phyloP scores from a whole-genome alignment of 2,888 invertebrate species.

The Pyrochroa serraticornis region DNA sequence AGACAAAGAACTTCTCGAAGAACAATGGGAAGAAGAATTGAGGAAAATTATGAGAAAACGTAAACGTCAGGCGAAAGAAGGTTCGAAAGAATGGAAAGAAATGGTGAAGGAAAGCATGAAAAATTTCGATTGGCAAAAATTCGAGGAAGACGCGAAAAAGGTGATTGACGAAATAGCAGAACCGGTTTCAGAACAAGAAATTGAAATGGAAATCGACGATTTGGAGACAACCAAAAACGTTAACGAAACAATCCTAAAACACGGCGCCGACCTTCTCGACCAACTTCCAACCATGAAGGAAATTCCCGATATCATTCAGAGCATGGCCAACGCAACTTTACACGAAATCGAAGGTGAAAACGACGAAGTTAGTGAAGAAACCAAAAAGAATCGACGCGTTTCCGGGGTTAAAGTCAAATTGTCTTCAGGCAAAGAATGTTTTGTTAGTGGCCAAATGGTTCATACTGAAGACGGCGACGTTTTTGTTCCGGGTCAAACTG shows the following conservation, averaged over 20 bases:
- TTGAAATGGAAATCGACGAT: conserved; percentile 62
- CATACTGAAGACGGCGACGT: conserved; percentile 72
- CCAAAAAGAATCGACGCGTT: conserved; percentile 38
- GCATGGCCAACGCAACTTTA: conserved; percentile 65
- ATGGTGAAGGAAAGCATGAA: conserved; percentile 69
- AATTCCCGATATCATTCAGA: conserved; percentile 68
- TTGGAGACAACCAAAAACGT: conserved; percentile 67
- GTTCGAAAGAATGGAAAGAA: conserved; percentile 63
- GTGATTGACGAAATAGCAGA: conserved; percentile 58
- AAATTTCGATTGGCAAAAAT: conserved; percentile 69
- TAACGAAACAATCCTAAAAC: conserved; percentile 64
- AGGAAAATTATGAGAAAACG: conserved; percentile 51
- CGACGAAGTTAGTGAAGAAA: conserved; percentile 31
- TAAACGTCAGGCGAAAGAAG: conserved; percentile 54
- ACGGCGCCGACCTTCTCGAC: conserved; percentile 60
- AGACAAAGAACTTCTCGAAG: conserved; percentile 74
- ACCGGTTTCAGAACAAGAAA: conserved; percentile 47
- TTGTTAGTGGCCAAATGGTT: conserved; percentile 74
- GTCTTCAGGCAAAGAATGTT: conserved; percentile 71
- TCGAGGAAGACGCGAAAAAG: conserved; percentile 65
- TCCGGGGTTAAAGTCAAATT: conserved; percentile 58
- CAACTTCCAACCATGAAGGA: conserved; percentile 68
- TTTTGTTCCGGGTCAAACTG: conserved; percentile 78
- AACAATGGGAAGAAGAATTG: conserved; percentile 64
- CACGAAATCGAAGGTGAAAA: conserved; percentile 62